Evolutionary conservation across 2,888 invertebrate genomes (phyloP), one percentile per base, ranked within the genome.

Genomic region (Ommatoiulus sabulosus): DNA sequence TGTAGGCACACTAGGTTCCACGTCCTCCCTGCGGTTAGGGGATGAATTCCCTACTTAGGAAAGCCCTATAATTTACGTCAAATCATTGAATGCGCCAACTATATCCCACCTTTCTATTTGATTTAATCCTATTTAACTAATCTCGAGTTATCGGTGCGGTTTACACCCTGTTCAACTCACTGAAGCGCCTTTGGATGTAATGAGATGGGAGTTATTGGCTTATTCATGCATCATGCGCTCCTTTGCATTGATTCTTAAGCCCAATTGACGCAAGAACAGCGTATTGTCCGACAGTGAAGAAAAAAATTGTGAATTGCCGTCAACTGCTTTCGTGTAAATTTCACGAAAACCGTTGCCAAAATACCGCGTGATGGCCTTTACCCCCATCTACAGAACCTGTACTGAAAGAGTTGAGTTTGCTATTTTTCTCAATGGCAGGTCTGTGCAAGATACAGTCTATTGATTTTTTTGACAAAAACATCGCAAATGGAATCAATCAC

Each of bases 11-110:
- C 57, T 57, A 57, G n/a, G 57, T n/a, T n/a, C 57, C 57, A 24
- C 80, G 35, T 80, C 24, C 72, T 7, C 80, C 80, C 80, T 24
- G 80, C 80, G 80, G 80, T 80, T 80, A 80, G 80, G 80, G 80
- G 80, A 80, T 80, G 80, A 35, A 80, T 80, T 80, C 80, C 80
- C 80, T 35, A 15, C 35, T 80, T 35, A 35, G 80, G 57, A 35
- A 80, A 80, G 80, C 80, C 80, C 80, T 80, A 80, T 80, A 80
- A 80, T 80, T 80, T 80, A 80, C 80, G 80, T 80, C 80, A 80
- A 80, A 80, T 80, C 80, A 80, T 80, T 80, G 80, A 80, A 80
- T 80, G 80, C 24, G 12, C 80, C 1, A 10, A 12, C 35, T 80
- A 80, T 80, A 35, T 35, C 80, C 80, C 80, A 80, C 80, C 80